Conservation (phyloP, 2,797 vertebrate species). For the Alosa sapidissima region DNA sequence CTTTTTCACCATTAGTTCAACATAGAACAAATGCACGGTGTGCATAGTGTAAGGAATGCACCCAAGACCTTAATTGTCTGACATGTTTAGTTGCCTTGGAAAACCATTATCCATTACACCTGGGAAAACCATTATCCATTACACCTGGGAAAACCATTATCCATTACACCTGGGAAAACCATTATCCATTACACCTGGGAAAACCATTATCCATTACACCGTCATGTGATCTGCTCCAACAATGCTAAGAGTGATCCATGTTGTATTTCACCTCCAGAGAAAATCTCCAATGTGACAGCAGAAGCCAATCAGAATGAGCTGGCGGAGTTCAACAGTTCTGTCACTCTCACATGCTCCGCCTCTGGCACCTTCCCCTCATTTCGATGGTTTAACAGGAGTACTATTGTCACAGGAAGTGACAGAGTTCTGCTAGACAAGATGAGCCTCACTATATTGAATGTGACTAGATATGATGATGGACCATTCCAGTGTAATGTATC, state of each 20-base stretch:
- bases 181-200: too few species aligned
- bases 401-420: slow-evolving; percentile 16
- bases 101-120: too few species aligned
- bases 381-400: slow-evolving; percentile 50
- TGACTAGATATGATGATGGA: slow-evolving; percentile 47
- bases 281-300: slow-evolving; percentile 41
- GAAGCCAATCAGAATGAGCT: slow-evolving; percentile 35
- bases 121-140: too few species aligned
- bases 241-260: background rate
- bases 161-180: too few species aligned
- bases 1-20: too few species aligned
- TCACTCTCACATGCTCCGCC: slow-evolving; percentile 44
- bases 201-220: too few species aligned
- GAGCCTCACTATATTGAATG: slow-evolving; percentile 46
- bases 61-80: too few species aligned
- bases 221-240: background rate
- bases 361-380: slow-evolving; percentile 47
- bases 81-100: too few species aligned
- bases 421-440: background rate
- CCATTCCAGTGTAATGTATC: slow-evolving; percentile 42
- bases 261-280: slow-evolving; percentile 43
- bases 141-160: too few species aligned
- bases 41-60: too few species aligned
- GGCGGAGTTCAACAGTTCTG: slow-evolving; percentile 51
- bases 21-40: too few species aligned